phyloP scores from a whole-genome alignment of 2,888 invertebrate genomes.

The Fragum fragum region DNA sequence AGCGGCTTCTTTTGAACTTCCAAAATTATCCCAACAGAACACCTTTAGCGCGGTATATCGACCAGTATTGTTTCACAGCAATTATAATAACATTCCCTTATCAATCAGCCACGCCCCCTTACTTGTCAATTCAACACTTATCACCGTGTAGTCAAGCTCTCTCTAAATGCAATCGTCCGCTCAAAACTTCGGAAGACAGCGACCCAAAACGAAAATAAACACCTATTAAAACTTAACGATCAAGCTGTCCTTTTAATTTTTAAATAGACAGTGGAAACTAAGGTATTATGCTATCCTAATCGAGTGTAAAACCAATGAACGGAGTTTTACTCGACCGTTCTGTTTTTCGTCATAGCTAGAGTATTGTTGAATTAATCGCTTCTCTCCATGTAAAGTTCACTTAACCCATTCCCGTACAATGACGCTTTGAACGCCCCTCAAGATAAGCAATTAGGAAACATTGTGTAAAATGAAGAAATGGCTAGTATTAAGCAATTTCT shows the following conservation, averaged over 20 bases:
- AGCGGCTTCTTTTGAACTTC: too few relatives aligned
- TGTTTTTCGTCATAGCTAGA: not conserved
- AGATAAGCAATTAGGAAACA: too few relatives aligned
- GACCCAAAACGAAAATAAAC: not conserved
- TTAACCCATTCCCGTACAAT: too few relatives aligned
- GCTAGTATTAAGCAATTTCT: too few relatives aligned
- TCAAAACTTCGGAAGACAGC: not conserved
- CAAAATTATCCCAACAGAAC: too few relatives aligned
- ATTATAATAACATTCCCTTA: not conserved
- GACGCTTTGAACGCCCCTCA: too few relatives aligned
- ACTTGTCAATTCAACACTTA: not conserved
- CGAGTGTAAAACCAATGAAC: conserved; percentile 1
- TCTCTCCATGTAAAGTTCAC: too few relatives aligned
- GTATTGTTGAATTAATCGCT: too few relatives aligned
- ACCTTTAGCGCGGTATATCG: not conserved
- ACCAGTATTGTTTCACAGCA: not conserved
- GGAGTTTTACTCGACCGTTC: not conserved
- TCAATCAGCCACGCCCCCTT: not conserved
- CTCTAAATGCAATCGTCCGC: too few relatives aligned
- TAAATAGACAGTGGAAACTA: conserved; percentile 31
- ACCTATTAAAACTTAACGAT: conserved; percentile 9
- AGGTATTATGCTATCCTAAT: conserved; percentile 6
- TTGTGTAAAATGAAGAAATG: too few relatives aligned
- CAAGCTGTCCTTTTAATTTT: conserved; percentile 41
- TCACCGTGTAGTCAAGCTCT: not conserved